Evolutionary conservation across 2,113 vertebrate species (phyloP).

Genomic region (Osmerus mordax): DNA sequence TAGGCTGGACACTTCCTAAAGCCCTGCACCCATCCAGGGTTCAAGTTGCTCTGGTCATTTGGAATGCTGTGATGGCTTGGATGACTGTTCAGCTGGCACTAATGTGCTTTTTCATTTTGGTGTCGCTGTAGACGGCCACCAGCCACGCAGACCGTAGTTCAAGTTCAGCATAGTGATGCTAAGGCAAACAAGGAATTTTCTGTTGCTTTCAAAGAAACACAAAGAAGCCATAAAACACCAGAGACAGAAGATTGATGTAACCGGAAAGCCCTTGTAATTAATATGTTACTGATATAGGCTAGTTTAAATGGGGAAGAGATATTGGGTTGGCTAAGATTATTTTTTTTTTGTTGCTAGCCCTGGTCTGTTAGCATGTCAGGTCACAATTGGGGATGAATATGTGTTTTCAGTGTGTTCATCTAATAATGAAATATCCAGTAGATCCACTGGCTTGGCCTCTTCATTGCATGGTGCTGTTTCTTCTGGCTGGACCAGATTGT

Average conservation of each 20-base stretch:
- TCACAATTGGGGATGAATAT: not conserved
- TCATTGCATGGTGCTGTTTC: conserved; percentile 29
- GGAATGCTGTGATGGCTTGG: conserved; percentile 24
- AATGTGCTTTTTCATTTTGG: not conserved
- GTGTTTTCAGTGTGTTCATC: not conserved
- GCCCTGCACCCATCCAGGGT: conserved; percentile 28
- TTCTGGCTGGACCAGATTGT: conserved; percentile 17
- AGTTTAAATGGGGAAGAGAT: conserved; percentile 10
- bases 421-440: no score
- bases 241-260: conserved; percentile 55
- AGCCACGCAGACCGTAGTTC: not conserved
- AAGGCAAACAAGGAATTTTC: conserved; percentile 32
- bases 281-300: conserved; percentile 35
- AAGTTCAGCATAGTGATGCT: conserved; percentile 11
- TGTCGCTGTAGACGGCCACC: no score
- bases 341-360: not conserved
- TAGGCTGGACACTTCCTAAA: conserved; percentile 44
- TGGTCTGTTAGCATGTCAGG: not conserved
- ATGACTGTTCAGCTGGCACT: conserved; percentile 22
- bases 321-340: not conserved
- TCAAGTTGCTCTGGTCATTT: conserved; percentile 24
- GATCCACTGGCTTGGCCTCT: conserved; percentile 8
- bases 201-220: conserved; percentile 25
- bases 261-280: conserved; percentile 46
- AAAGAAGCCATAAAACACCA: conserved; percentile 33